Percentiles rank a stretch among this genome's conserved stretches.
phyloP scores from a whole-genome alignment of 2,113 vertebrate species.

The Bombycilla garrulus region DNA sequence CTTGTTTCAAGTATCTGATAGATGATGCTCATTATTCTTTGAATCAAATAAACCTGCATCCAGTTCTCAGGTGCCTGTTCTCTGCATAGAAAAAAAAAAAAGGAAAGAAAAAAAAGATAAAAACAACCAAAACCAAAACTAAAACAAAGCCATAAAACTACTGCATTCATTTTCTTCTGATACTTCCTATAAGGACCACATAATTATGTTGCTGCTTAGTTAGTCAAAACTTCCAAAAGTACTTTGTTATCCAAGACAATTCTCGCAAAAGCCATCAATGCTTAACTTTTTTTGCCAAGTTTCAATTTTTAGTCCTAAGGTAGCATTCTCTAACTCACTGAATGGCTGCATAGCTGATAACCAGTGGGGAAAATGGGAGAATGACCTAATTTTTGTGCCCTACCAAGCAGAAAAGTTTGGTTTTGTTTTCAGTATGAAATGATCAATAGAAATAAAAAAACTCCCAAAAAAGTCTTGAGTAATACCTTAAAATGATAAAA shows the following conservation, averaged over 20 bases:
- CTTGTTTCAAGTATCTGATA: not conserved
- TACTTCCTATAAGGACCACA: not conserved
- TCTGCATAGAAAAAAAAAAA: not conserved
- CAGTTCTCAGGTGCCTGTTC: not conserved
- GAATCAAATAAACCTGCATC: not conserved
- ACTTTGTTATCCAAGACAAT: not conserved
- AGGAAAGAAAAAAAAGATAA: not conserved
- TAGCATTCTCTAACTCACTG: not conserved
- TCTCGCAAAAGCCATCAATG: not conserved
- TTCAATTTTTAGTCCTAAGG: not conserved
- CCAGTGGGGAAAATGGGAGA: not conserved
- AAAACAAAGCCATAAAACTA: not conserved
- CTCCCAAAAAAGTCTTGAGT: not conserved
- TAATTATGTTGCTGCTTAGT: not conserved
- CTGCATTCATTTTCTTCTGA: not conserved
- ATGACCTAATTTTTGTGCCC: not conserved
- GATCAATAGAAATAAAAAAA: not conserved
- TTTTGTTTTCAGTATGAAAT: not conserved
- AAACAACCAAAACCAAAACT: rapidly evolving
- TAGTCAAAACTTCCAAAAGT: not conserved
- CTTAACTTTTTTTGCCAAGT: not conserved
- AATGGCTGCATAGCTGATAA: not conserved
- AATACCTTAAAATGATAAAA: not conserved
- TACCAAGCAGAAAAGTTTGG: not conserved
- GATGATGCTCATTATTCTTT: not conserved